Evolutionary conservation across 2,113 vertebrate genomes (phyloP).

Genomic region (Eidolon helvum): DNA sequence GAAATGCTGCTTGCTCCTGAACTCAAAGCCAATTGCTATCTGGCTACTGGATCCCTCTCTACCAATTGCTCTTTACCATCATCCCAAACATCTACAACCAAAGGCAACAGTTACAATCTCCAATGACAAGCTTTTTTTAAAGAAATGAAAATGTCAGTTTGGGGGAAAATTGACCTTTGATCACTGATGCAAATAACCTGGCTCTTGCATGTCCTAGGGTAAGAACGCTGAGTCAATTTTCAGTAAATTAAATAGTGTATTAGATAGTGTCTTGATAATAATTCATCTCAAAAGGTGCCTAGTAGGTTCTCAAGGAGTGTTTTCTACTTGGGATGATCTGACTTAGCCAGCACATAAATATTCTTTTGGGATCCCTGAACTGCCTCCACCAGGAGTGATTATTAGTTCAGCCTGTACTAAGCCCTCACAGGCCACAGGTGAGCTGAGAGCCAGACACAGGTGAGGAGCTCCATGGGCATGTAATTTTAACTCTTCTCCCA

Average conservation of each 20-base stretch:
- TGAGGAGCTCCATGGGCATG: neutral
- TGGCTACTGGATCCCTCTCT: neutral
- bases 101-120: neutral
- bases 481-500: neutral
- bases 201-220: neutral
- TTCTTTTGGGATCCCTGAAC: neutral
- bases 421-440: neutral
- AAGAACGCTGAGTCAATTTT: neutral
- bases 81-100: neutral
- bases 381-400: neutral
- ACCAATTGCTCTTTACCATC: neutral
- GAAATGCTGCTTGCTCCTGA: slow-evolving; percentile 1
- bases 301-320: neutral
- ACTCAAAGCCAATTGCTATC: neutral
- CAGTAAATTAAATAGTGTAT: neutral
- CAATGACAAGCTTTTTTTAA: neutral
- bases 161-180: neutral
- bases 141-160: neutral
- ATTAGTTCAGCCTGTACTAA: neutral
- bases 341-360: neutral
- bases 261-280: neutral
- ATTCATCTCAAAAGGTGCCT: slow-evolving; percentile 7
- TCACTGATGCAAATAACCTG: neutral
- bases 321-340: neutral
- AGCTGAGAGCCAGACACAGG: neutral